A percentile compares a stretch with the other conserved stretches of the same genome.
phyloP scores from a whole-genome alignment of 37 sponge, comb jelly and placozoan species.

The Aphrocallistes beatrix region DNA sequence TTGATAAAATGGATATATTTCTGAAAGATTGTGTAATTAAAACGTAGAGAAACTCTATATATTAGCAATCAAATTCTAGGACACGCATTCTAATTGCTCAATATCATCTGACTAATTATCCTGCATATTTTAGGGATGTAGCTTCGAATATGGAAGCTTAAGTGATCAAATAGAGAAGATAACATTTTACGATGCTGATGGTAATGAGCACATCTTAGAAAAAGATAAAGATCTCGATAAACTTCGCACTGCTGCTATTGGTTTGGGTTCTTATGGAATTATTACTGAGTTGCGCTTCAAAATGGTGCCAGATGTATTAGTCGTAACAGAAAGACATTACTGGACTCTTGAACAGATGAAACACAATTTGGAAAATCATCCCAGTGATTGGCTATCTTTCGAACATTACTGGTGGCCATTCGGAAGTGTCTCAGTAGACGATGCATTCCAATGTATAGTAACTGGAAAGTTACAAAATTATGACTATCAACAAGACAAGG shows the following conservation, averaged over 20 bases:
- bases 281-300: constrained; percentile 1
- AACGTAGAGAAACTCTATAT: neutral
- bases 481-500: constrained; percentile 11
- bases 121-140: neutral
- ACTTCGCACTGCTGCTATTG: neutral
- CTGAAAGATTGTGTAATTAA: no score
- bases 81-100: neutral
- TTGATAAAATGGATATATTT: no score
- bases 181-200: neutral
- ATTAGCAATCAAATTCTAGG: neutral
- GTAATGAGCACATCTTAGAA: neutral
- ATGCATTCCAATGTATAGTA: neutral
- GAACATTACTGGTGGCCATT: constrained; percentile 14
- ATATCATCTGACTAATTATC: neutral
- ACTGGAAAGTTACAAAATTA: neutral
- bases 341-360: neutral
- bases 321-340: neutral
- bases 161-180: neutral
- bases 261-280: neutral
- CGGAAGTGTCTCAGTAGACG: neutral
- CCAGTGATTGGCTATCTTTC: neutral
- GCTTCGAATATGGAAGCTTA: neutral
- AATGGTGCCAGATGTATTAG: neutral
- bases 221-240: neutral
- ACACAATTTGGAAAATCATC: neutral